A percentile compares a stretch with the other conserved stretches of the same genome.
phyloP scores from a whole-genome alignment of 2,113 vertebrate genomes.

The Azemiops feae region DNA sequence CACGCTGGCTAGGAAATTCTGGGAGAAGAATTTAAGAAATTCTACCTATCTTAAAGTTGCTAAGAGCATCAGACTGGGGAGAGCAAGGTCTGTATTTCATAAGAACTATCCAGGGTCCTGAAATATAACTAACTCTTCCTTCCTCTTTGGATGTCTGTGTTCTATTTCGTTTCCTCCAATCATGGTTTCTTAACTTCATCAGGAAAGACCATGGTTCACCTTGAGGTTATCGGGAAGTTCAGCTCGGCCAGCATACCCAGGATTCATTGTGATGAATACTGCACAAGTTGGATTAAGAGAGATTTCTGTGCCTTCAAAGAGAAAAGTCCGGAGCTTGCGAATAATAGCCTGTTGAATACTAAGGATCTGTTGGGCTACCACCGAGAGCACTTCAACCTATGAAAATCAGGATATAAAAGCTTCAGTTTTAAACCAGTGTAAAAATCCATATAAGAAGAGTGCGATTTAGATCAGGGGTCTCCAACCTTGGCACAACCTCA shows the following conservation, averaged over 20 bases:
- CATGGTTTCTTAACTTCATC: background rate
- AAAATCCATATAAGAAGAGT: background rate
- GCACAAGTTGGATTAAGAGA: conserved; percentile 88
- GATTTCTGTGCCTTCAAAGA: conserved; percentile 90
- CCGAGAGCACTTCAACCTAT: conserved; percentile 92
- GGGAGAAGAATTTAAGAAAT: background rate
- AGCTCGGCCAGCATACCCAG: conserved; percentile 89
- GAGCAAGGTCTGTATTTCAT: background rate
- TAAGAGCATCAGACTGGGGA: background rate
- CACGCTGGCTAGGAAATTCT: background rate
- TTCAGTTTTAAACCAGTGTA: background rate
- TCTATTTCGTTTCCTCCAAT: background rate
- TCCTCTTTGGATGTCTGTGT: background rate
- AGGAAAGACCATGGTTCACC: conserved; percentile 65
- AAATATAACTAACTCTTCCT: background rate
- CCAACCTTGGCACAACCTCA: no score
- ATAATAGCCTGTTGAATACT: conserved; percentile 90
- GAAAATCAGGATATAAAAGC: conserved; percentile 34
- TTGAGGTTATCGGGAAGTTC: conserved; percentile 94
- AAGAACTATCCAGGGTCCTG: background rate
- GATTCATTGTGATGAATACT: conserved; percentile 96
- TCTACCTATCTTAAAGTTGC: background rate
- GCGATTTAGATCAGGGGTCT: background rate
- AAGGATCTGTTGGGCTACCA: conserved; percentile 91
- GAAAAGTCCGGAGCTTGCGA: conserved; percentile 79